phyloP scores from a whole-genome alignment of 2,113 vertebrate species.

The Piprites chloris region DNA sequence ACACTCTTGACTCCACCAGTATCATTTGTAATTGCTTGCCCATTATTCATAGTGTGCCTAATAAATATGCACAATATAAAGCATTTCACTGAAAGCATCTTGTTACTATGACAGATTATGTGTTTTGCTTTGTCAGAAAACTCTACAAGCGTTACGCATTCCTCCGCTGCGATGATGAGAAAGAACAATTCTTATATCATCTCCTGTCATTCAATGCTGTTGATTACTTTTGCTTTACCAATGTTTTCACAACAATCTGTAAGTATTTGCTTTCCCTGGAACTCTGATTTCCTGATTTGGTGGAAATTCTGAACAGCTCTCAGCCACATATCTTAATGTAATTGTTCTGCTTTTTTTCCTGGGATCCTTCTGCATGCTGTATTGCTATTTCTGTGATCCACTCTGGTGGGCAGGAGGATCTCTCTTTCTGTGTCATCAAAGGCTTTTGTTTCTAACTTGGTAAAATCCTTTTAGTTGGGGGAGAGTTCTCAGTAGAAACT shows the following conservation, averaged over 20 bases:
- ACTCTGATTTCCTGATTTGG: neutral
- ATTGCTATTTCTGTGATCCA: neutral
- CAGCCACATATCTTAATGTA: neutral
- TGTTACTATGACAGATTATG: conserved; percentile 35
- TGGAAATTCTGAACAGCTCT: neutral
- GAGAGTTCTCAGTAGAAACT: neutral
- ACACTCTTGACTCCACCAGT: neutral
- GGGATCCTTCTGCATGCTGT: neutral
- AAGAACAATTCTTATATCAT: conserved; percentile 98
- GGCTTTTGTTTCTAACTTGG: neutral
- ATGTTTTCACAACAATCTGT: conserved; percentile 98
- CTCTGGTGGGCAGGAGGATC: neutral
- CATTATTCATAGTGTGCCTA: neutral
- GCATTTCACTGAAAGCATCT: neutral
- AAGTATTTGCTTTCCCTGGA: conserved; percentile 69
- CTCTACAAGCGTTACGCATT: conserved; percentile 98
- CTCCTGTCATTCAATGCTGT: conserved; percentile 97
- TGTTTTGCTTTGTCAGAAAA: conserved; percentile 80
- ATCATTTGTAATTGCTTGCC: neutral
- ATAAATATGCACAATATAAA: neutral
- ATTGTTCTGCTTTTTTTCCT: neutral
- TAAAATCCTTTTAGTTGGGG: neutral
- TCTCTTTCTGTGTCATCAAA: neutral
- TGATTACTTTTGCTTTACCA: conserved; percentile 99
- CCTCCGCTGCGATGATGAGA: conserved; percentile 96